These are phyloP conservation scores for Mycalesis mineus DNA, from an alignment of 2,888 invertebrate genomes.

Conservation along the genomic window DNA sequence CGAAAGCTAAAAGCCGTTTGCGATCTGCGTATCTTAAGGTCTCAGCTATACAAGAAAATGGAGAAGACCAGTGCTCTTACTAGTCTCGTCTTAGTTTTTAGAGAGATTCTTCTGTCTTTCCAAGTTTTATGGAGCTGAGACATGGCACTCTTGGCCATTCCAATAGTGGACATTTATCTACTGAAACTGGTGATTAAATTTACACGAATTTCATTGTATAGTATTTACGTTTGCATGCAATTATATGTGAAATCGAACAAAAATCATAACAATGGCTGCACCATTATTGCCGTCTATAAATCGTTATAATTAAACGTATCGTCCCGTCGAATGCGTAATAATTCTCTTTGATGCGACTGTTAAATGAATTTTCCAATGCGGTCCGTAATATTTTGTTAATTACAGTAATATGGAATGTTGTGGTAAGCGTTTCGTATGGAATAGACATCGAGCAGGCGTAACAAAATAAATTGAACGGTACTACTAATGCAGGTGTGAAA, in stretches of 20 bases:
- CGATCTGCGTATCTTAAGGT: too few relatives aligned
- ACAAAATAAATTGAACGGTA: neutral
- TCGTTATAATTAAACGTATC: slow-evolving; percentile 56
- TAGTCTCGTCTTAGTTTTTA: too few relatives aligned
- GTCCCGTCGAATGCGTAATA: slow-evolving; percentile 57
- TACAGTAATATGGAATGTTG: slow-evolving; percentile 58
- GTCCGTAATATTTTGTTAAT: slow-evolving; percentile 63
- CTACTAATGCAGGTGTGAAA: too few relatives aligned
- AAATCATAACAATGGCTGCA: slow-evolving; percentile 21
- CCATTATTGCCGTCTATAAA: slow-evolving; percentile 28
- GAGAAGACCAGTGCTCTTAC: too few relatives aligned
- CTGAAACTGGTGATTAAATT: too few relatives aligned
- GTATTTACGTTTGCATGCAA: neutral
- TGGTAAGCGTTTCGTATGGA: neutral
- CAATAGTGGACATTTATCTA: too few relatives aligned
- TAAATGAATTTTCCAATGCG: slow-evolving; percentile 55
- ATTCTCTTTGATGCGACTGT: slow-evolving; percentile 57
- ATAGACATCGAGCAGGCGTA: neutral
- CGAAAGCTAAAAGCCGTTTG: too few relatives aligned
- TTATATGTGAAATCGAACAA: slow-evolving; percentile 8
- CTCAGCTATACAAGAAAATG: too few relatives aligned
- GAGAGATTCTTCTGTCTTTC: too few relatives aligned
- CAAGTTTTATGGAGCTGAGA: too few relatives aligned
- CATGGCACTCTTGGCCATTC: too few relatives aligned
- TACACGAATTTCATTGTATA: neutral